These are phyloP conservation scores for Formica aserva DNA, from an alignment of 2,888 invertebrate species.

Conservation along the genomic window DNA sequence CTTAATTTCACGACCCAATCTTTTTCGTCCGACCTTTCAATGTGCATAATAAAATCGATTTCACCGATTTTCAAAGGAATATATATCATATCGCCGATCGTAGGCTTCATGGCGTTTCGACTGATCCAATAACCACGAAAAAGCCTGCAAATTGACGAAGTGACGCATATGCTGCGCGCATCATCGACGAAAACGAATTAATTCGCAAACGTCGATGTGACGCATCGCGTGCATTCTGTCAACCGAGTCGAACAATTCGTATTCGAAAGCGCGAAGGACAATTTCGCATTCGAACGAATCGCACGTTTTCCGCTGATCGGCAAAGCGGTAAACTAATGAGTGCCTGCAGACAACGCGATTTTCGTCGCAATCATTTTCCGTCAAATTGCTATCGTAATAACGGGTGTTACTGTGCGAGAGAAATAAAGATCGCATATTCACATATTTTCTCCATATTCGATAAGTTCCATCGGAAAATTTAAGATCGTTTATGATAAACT, in stretches of 20 bases:
- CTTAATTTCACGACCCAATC: background rate
- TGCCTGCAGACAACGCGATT: slow-evolving; percentile 4
- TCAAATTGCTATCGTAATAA: slow-evolving; percentile 30
- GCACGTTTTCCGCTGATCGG: slow-evolving; percentile 5
- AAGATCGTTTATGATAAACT: background rate
- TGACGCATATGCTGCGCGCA: slow-evolving; percentile 25
- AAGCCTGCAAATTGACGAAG: slow-evolving; percentile 40
- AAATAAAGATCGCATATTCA: background rate
- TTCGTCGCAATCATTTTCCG: slow-evolving; percentile 38
- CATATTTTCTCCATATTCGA: background rate
- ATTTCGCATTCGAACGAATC: slow-evolving; percentile 15
- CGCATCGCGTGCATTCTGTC: slow-evolving; percentile 1
- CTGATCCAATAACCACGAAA: slow-evolving; percentile 40
- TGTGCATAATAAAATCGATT: slow-evolving; percentile 7
- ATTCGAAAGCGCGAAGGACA: background rate
- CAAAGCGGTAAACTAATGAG: slow-evolving; percentile 44
- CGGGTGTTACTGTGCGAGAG: background rate
- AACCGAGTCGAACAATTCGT: slow-evolving; percentile 13
- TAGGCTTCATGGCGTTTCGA: slow-evolving; percentile 14
- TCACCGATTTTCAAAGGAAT: slow-evolving; percentile 15
- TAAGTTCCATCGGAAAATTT: background rate
- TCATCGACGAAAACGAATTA: slow-evolving; percentile 48
- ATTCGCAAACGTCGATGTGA: slow-evolving; percentile 38
- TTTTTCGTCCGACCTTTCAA: background rate
- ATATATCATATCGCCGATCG: background rate